Evolutionary conservation across 2,113 vertebrate genomes (phyloP).

Genomic region (Cinclus mexicanus): DNA sequence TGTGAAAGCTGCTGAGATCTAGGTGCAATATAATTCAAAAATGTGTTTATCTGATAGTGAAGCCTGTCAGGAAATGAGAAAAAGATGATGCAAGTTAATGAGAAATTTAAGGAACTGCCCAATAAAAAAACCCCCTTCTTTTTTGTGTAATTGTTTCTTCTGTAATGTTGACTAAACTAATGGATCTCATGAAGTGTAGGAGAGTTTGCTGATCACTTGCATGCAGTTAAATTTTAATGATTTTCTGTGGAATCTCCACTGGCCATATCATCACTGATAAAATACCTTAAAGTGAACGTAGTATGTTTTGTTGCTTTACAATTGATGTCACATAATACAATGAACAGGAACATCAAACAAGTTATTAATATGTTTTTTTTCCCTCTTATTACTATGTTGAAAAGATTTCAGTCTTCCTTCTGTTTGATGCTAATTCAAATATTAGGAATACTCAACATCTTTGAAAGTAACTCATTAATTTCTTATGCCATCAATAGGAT

Average conservation of each 20-base stretch:
- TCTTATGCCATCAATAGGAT: not conserved
- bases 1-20: not conserved
- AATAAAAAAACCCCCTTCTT: not conserved
- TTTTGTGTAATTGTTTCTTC: not conserved
- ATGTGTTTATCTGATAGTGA: not conserved
- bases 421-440: not conserved
- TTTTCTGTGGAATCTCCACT: not conserved
- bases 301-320: not conserved
- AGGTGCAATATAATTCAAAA: not conserved
- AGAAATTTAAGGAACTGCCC: not conserved
- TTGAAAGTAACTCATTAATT: not conserved
- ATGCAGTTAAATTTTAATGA: not conserved
- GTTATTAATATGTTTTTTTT: not conserved
- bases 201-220: not conserved
- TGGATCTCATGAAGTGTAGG: not conserved
- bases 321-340: not conserved
- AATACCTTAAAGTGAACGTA: not conserved
- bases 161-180: not conserved
- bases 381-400: not conserved
- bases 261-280: not conserved
- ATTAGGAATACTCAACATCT: not conserved
- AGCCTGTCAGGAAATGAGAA: not conserved
- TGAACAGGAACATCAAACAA: not conserved
- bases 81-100: not conserved
- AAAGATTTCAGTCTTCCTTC: not conserved